Evolutionary conservation across 2,888 invertebrate species (phyloP).

Genomic region (Chelonus formosanus): DNA sequence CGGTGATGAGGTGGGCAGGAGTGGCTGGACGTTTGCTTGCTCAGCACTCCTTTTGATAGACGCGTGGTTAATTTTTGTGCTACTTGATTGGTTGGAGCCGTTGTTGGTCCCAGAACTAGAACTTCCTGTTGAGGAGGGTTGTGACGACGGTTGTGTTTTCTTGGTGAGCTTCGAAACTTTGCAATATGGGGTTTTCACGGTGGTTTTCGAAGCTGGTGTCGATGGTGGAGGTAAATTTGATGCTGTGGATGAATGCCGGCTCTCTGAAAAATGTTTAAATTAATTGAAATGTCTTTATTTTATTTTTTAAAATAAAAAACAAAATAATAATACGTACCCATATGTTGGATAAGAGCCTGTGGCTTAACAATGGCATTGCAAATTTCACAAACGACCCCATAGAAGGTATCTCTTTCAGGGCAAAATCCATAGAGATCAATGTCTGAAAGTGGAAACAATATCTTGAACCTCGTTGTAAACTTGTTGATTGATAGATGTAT

Average conservation of each 20-base stretch:
- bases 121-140: slow-evolving; percentile 29
- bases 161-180: slow-evolving; percentile 59
- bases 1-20: slow-evolving; percentile 53
- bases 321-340: slow-evolving; percentile 62
- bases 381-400: slow-evolving; percentile 80
- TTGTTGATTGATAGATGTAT: not conserved
- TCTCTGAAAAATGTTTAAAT: slow-evolving; percentile 48
- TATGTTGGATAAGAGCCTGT: slow-evolving; percentile 79
- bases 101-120: slow-evolving; percentile 28
- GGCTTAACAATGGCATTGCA: slow-evolving; percentile 82
- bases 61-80: slow-evolving; percentile 51
- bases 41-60: slow-evolving; percentile 54
- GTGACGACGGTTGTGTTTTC: slow-evolving; percentile 31
- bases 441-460: slow-evolving; percentile 63
- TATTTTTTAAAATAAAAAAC: slow-evolving; percentile 1
- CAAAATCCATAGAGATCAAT: slow-evolving; percentile 82
- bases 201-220: slow-evolving; percentile 53
- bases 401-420: slow-evolving; percentile 80
- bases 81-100: slow-evolving; percentile 12
- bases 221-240: slow-evolving; percentile 58
- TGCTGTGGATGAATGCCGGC: slow-evolving; percentile 60
- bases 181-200: slow-evolving; percentile 60
- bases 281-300: too few relatives aligned
- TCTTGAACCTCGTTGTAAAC: slow-evolving; percentile 12
- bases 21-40: slow-evolving; percentile 47